Evolutionary conservation across 2,113 vertebrate genomes (phyloP), one percentile per base, ranked within the genome.

Genomic region (Leptodactylus fuscus): DNA sequence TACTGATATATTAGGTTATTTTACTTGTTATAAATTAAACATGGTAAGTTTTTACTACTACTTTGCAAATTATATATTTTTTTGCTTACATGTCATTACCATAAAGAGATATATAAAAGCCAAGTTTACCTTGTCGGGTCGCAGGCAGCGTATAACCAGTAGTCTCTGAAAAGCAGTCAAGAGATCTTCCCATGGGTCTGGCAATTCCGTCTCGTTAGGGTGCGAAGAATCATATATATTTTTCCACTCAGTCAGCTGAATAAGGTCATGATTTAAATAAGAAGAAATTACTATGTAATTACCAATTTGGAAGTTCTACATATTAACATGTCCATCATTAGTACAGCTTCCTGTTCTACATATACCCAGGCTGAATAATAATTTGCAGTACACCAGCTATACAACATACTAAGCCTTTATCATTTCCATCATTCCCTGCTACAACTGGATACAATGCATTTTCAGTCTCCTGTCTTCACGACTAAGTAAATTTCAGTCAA

Each of bases 81-180:
- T 51, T 51, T 76, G 46, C 27, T 76, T 49, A 22, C 3, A 51
- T 29, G 16, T 15, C 4, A 76, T 29, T 49, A 29, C 16, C 1
- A 27, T 41, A 16, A 24, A 32, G 51, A 76, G 20, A 51, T 29
- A 34, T 32, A 32, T 3, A 32, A 16, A 49, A 76, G 22, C 20
- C 38, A 73, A 44, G 41, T 70, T 88, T 22, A 81, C 89, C 89
- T 53, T 87, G 73, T 77, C 60, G 73, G 85, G 90, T 60, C 88
- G 82, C 38, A 88, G 83, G 62, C 77, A 89, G 53, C 84, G 82
- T 22, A 76, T 58, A 41, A 87, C 34, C 80, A 82, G 22, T 76
- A 89, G 85, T 85, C 88, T 87, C 69, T 89, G 79, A 36, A 88
- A 88, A 79, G 48, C 86, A 71, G 87, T 89, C 87, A 89, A 84